Base-by-base conservation (phyloP, 2,113 vertebrate species). In the Ameiurus melas region DNA sequence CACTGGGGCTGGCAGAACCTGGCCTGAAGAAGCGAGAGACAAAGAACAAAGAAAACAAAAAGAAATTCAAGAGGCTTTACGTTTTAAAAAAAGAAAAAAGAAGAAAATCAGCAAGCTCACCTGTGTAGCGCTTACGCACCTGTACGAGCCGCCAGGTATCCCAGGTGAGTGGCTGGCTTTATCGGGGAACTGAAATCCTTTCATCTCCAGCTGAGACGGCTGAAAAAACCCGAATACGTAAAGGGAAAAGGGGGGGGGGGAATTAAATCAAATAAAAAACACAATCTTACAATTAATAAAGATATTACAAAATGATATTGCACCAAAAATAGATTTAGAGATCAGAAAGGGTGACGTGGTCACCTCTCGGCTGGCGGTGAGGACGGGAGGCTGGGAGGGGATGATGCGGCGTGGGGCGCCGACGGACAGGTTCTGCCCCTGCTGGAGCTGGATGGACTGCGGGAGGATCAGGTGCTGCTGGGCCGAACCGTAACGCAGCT, bases 361-460 rank as follows among this genome's bases (percentile, higher is more conserved):
- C 92, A 98, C 98, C 97, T 99, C 98, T 94, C 98, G 94, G 95
- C 95, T 97, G 92, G 96, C 93, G 39, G 95, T 93, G 93, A 99
- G 96, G 90, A 98, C 94, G 3, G 95, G 95, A 5, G 97, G 95
- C 94, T 99, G 98, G 33, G 97, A 97, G 1, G 98, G 96, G 5
- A 99, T 92, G 92, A 99, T 97, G 85, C 98, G 96, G 22, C 98
- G 96, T 5, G 98, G 97, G 43, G 94, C 97, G 75, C 97, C 97
- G 0, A 99, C 97, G 0, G 97, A 95, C 85, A 99, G 95, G 93
- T 97, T 98, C 92, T 99, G 98, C 36, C 97, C 97, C 90, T 99
- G 98, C 22, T 97, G 97, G 86, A 99, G 95, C 96, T 99, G 98
- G 91, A 99, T 98, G 92, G 98, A 99, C 95, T 98, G 98, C 1